phyloP scores from a whole-genome alignment of 2,113 vertebrate genomes.

The Bostrychus sinensis region DNA sequence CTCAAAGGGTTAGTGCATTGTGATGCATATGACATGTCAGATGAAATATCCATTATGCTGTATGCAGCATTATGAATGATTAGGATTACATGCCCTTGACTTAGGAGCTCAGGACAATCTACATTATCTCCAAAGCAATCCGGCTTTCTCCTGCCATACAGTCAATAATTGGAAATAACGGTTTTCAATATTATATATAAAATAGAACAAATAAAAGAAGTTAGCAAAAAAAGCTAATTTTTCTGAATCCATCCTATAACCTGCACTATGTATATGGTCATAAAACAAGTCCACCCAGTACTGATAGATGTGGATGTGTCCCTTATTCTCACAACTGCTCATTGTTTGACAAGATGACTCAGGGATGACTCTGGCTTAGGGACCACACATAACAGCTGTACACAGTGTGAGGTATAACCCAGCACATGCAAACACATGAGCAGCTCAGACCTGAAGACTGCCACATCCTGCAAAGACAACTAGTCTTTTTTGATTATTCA shows the following conservation, averaged over 20 bases:
- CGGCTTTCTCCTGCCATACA: not conserved
- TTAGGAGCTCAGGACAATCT: constrained; percentile 17
- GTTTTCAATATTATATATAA: too few species aligned
- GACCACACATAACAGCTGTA: constrained; percentile 2
- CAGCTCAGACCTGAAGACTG: constrained; percentile 5
- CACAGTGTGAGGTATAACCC: constrained; percentile 10
- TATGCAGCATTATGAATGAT: constrained; percentile 28
- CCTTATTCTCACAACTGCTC: constrained; percentile 9
- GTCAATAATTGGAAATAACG: not conserved
- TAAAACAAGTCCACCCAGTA: not conserved
- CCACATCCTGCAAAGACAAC: not conserved
- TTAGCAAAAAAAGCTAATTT: too few species aligned
- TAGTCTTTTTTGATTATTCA: too few species aligned
- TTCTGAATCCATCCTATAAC: too few species aligned
- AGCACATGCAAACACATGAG: not conserved
- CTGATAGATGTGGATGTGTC: constrained; percentile 12
- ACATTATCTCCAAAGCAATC: constrained; percentile 16
- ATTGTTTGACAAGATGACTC: constrained; percentile 28
- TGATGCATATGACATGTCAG: constrained; percentile 42
- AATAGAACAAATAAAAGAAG: too few species aligned
- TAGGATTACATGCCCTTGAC: constrained; percentile 52
- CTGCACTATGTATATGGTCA: not conserved
- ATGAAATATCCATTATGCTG: constrained; percentile 45
- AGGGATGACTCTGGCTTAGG: not conserved
- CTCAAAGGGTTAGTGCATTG: constrained; percentile 19